Conservation (phyloP, 2,888 invertebrate species). For the Megalurothrips usitatus region DNA sequence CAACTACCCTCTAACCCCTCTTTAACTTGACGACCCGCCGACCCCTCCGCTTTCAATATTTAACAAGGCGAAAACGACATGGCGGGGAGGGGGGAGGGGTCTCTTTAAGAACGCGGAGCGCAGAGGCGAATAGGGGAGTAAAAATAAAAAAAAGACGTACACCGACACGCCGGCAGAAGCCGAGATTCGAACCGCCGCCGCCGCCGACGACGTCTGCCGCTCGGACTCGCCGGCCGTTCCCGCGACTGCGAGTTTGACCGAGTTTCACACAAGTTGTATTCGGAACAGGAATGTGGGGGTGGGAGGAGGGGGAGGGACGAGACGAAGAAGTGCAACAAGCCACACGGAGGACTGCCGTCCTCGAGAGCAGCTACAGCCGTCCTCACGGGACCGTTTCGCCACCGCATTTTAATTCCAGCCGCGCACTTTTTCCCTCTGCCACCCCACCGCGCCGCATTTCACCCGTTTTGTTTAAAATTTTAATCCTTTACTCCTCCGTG, state of each 20-base stretch:
- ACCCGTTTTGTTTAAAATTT: not conserved
- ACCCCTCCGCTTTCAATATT: slow-evolving; percentile 6
- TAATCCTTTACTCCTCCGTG: not conserved
- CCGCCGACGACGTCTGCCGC: no score
- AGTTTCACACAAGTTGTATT: no score
- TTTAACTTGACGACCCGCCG: not conserved
- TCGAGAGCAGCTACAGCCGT: no score
- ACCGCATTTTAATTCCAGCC: not conserved
- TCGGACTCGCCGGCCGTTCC: no score
- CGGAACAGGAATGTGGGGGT: no score
- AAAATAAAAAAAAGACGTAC: not conserved
- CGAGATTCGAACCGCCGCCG: no score
- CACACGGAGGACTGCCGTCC: no score
- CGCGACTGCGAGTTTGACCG: no score
- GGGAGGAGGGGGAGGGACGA: no score
- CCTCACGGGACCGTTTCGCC: no score
- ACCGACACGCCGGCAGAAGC: not conserved
- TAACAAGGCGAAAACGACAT: not conserved
- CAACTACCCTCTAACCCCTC: not conserved
- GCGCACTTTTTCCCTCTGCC: not conserved
- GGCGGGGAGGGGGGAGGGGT: not conserved
- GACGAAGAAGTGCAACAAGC: no score
- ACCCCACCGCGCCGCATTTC: not conserved
- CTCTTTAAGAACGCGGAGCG: not conserved
- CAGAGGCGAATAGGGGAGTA: not conserved